Percentiles rank a stretch among this genome's conserved stretches.
Evolutionary conservation across 2,888 invertebrate genomes (phyloP).

Genomic region (Ennomos erosarius): DNA sequence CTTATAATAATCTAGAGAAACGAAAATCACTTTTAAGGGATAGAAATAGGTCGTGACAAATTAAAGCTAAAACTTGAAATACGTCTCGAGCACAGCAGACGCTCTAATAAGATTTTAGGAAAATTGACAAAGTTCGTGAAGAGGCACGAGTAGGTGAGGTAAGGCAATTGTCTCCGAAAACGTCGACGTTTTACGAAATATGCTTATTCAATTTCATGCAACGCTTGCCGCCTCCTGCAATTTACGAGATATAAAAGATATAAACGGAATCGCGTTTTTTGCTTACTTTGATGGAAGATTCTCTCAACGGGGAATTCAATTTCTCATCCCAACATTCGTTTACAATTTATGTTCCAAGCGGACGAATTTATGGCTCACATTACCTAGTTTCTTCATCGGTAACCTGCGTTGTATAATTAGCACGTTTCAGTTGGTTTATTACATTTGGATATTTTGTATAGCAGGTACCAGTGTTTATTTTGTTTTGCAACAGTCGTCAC

Average conservation of each 20-base stretch:
- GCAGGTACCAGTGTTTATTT: conserved; percentile 44
- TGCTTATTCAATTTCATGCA: conserved; percentile 86
- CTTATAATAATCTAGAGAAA: too few relatives aligned
- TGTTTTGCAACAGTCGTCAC: conserved; percentile 61
- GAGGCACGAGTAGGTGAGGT: conserved; percentile 84
- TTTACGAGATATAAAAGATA: conserved; percentile 86
- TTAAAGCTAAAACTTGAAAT: conserved; percentile 57
- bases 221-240: conserved; percentile 86
- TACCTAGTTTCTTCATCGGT: conserved; percentile 38
- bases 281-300: conserved; percentile 85
- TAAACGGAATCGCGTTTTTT: conserved; percentile 85
- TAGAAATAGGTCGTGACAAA: conserved; percentile 44
- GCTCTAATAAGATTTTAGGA: conserved; percentile 80
- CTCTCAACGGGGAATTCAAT: conserved; percentile 83
- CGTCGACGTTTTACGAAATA: conserved; percentile 85
- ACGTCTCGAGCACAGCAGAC: conserved; percentile 70
- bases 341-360: conserved; percentile 72
- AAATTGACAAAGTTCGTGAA: conserved; percentile 85
- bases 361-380: conserved; percentile 62
- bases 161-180: conserved; percentile 85
- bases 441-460: conserved; percentile 12
- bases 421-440: conserved; percentile 12
- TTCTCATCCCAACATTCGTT: conserved; percentile 76
- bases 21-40: background rate
- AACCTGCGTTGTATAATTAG: conserved; percentile 21